phyloP scores from a whole-genome alignment of 2,113 vertebrate species.

The Phaethornis superciliosus region DNA sequence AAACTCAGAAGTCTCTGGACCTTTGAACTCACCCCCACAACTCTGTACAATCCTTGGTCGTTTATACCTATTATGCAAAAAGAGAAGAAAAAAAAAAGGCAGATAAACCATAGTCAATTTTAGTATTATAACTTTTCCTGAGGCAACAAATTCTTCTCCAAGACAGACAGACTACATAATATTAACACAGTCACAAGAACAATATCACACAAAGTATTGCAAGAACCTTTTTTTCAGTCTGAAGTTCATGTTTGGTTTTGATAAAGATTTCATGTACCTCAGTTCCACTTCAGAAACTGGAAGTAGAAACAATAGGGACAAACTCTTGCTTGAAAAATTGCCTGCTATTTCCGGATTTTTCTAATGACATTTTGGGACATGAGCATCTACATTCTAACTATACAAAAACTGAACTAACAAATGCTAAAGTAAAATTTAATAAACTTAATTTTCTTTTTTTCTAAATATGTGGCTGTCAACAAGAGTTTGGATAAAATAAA shows the following conservation, averaged over 20 bases:
- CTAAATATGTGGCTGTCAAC: background rate
- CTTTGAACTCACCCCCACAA: conserved; percentile 97
- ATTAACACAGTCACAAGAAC: background rate
- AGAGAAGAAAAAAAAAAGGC: background rate
- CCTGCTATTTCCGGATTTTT: background rate
- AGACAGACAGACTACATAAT: background rate
- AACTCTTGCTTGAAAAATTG: background rate
- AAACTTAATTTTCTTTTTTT: background rate
- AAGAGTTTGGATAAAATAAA: background rate
- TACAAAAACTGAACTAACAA: background rate
- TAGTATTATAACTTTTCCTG: background rate
- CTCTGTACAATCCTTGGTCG: conserved; percentile 97
- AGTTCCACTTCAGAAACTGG: background rate
- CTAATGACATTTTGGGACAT: background rate
- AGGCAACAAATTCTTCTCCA: conserved; percentile 15
- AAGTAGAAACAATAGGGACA: background rate
- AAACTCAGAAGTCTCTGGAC: conserved; percentile 96
- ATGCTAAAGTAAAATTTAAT: background rate
- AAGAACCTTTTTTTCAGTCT: background rate
- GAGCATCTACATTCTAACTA: background rate
- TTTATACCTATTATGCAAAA: conserved; percentile 86
- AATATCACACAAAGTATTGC: background rate
- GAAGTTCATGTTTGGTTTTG: background rate
- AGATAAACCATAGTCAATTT: conserved; percentile 11
- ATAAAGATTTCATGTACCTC: background rate